phyloP scores from a whole-genome alignment of 2,888 invertebrate genomes.

The Hemithea aestivaria region DNA sequence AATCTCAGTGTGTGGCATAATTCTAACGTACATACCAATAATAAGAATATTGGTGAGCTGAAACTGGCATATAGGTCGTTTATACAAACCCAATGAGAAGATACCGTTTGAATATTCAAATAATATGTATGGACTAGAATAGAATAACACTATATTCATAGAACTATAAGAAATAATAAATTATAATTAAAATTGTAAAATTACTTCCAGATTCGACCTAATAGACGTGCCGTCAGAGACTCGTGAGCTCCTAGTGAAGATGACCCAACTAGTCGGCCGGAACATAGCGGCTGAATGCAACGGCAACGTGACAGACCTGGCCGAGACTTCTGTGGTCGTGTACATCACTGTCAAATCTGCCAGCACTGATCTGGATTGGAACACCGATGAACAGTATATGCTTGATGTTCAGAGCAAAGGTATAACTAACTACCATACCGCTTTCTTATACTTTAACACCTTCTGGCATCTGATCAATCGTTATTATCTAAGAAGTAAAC shows the following conservation, averaged over 20 bases:
- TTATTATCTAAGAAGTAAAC: too few relatives aligned
- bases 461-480: too few relatives aligned
- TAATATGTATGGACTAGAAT: too few relatives aligned
- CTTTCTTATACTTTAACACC: neutral
- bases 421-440: constrained; percentile 31
- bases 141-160: too few relatives aligned
- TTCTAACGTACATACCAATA: too few relatives aligned
- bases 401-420: constrained; percentile 80
- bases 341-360: constrained; percentile 72
- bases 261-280: constrained; percentile 74
- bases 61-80: too few relatives aligned
- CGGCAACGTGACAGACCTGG: constrained; percentile 53
- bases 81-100: too few relatives aligned
- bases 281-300: constrained; percentile 81
- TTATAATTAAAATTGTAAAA: too few relatives aligned
- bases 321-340: constrained; percentile 78
- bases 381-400: constrained; percentile 84
- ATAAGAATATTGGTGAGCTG: too few relatives aligned
- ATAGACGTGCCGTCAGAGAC: constrained; percentile 65
- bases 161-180: too few relatives aligned
- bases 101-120: too few relatives aligned
- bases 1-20: too few relatives aligned
- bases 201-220: constrained; percentile 67
- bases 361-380: constrained; percentile 79
- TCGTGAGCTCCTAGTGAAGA: constrained; percentile 73